Evolutionary conservation across 2,797 vertebrate species (phyloP).

Genomic region (Ispidina lecontei): DNA sequence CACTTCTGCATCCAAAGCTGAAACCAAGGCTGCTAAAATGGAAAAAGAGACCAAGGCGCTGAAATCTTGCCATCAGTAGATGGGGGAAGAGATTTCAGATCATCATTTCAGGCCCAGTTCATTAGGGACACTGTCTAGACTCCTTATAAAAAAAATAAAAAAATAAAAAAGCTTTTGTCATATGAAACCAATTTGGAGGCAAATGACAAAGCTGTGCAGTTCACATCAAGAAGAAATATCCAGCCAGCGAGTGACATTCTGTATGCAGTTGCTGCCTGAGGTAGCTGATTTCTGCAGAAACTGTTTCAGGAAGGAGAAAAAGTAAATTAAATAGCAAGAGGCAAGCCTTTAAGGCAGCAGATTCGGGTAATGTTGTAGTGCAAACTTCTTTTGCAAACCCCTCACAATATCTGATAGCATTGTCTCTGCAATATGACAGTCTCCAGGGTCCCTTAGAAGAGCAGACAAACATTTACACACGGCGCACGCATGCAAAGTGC

Average conservation of each 20-base stretch:
- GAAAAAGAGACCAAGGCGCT: neutral
- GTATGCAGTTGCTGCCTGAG: neutral
- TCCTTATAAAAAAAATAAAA: neutral
- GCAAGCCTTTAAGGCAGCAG: neutral
- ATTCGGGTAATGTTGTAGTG: neutral
- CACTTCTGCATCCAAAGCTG: neutral
- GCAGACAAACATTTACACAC: neutral
- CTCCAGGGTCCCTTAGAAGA: neutral
- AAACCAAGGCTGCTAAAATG: neutral
- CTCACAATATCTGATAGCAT: neutral
- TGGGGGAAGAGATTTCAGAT: neutral
- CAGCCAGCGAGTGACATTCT: neutral
- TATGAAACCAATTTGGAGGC: conserved; percentile 43
- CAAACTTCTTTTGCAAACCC: neutral
- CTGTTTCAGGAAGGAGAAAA: neutral
- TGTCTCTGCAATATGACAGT: neutral
- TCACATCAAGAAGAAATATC: neutral
- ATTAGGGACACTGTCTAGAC: conserved; percentile 53
- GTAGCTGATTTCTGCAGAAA: neutral
- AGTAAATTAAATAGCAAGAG: neutral
- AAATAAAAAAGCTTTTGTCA: neutral
- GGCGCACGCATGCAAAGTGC: neutral
- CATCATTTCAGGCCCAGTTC: neutral
- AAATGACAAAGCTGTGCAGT: conserved; percentile 26
- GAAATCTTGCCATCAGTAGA: neutral